Evolutionary conservation across 2,797 vertebrate genomes (phyloP).

Genomic region (Gephyroberyx darwinii): DNA sequence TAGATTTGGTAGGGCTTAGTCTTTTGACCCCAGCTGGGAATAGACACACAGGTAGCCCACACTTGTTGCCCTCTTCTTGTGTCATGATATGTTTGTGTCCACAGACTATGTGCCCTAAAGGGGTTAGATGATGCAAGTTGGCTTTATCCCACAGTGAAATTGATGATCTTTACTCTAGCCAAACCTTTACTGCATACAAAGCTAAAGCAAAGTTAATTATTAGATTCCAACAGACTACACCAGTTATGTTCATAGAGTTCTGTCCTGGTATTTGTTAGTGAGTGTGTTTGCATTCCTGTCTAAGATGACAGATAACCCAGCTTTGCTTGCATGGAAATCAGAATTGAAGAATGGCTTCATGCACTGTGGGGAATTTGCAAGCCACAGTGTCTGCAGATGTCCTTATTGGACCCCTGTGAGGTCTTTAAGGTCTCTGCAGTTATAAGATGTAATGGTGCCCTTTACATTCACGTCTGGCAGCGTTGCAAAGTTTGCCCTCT

Average conservation of each 20-base stretch:
- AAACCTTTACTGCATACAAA: constrained; percentile 5
- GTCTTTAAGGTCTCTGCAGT: constrained; percentile 31
- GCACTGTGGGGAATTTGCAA: constrained; percentile 62
- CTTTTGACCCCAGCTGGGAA: constrained; percentile 32
- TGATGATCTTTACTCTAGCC: constrained; percentile 30
- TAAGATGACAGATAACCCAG: constrained; percentile 70
- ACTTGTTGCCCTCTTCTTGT: constrained; percentile 17
- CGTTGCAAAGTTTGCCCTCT: not conserved
- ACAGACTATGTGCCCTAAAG: not conserved
- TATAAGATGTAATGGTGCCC: constrained; percentile 49
- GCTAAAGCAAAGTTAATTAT: constrained; percentile 34
- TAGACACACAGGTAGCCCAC: constrained; percentile 11
- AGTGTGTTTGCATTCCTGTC: constrained; percentile 77
- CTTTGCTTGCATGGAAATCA: constrained; percentile 67
- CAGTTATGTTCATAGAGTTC: constrained; percentile 32
- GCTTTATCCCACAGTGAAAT: constrained; percentile 9
- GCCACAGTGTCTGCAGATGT: constrained; percentile 61
- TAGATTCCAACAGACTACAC: constrained; percentile 33
- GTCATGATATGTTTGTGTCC: not conserved
- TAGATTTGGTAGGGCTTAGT: constrained; percentile 28
- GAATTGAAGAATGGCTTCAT: constrained; percentile 61
- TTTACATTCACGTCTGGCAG: constrained; percentile 53
- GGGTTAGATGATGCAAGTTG: constrained; percentile 10
- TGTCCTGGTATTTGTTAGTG: constrained; percentile 71
- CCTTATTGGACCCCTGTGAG: constrained; percentile 55